phyloP scores from a whole-genome alignment of 2,113 vertebrate genomes.

The Beaufortia kweichowensis region DNA sequence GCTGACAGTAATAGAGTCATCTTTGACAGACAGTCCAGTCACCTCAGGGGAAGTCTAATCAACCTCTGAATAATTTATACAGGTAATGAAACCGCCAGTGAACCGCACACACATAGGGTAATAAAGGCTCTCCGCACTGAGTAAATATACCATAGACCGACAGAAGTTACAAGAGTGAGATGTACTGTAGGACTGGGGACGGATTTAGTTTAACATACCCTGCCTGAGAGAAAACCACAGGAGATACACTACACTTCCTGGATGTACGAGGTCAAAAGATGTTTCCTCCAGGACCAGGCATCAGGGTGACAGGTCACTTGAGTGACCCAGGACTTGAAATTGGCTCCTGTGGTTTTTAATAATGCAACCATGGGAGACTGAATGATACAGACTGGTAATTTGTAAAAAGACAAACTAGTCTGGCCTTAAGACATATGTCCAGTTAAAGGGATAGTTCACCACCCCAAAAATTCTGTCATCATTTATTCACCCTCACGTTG shows the following conservation, averaged over 20 bases:
- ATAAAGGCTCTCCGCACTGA: constrained; percentile 28
- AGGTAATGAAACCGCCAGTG: constrained; percentile 56
- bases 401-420: constrained; percentile 19
- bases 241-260: constrained; percentile 41
- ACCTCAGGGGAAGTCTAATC: constrained; percentile 54
- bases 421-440: constrained; percentile 15
- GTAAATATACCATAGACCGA: constrained; percentile 33
- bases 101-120: constrained; percentile 32
- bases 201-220: background rate
- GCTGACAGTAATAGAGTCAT: constrained; percentile 51
- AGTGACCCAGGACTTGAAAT: constrained; percentile 29
- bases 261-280: constrained; percentile 50
- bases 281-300: constrained; percentile 39
- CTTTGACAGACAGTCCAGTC: constrained; percentile 39
- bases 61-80: constrained; percentile 59
- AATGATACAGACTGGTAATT: constrained; percentile 33
- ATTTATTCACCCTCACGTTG: no score
- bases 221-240: background rate
- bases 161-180: constrained; percentile 27
- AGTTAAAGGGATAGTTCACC: no score
- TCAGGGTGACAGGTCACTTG: constrained; percentile 54
- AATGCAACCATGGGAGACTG: constrained; percentile 36
- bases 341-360: constrained; percentile 53
- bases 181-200: background rate
- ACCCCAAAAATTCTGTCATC: no score